Evolutionary conservation across 1,140 invertebrate genomes (phyloP), one percentile per base, ranked within the genome.

Genomic region (Danaus plexippus): DNA sequence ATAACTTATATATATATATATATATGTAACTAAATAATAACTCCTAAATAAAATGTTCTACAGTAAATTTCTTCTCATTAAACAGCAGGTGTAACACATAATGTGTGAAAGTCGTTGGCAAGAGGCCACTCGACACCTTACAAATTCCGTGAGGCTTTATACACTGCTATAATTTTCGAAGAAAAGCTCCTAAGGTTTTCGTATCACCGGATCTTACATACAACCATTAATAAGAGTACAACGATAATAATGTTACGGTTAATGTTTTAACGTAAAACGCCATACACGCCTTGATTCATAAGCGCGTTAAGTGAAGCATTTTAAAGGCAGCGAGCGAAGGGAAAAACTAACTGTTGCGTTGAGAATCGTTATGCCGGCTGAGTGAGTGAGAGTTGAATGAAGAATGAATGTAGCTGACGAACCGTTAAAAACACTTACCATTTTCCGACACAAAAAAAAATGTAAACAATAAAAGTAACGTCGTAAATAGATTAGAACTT

Each of bases 141-240:
- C 56, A 60, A 65, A 66, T 58, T 57, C 63, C 59, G 11, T 41
- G 48, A 46, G 43, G 54, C 32, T 43, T 18, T 52, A 51, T 57
- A 56, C 52, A 42, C 40, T 42, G 55, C 47, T 58, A 64, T 62
- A 63, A 61, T 58, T 66, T 57, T 53, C 47, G 55, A 54, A 32
- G 54, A 43, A 55, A 54, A 57, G 46, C 54, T 55, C 50, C 51
- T 59, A 59, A 65, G 64, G 63, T 62, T 58, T 65, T 66, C 66
- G 68, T 68, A 74, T 66, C 51, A 53, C 61, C 63, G 48, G 32
- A 52, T 61, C 65, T 63, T 57, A 69, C 57, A 63, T 72, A 72
- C 60, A 48, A 32, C 32, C 47, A 11, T 32, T 18, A 22, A 11
- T 10, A 18, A 22, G 11, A 48, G 18, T 15, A 18, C 12, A 11